Base-by-base conservation (phyloP, 64 coral and sea anemone genomes). In the Trachythela sp. region DNA sequence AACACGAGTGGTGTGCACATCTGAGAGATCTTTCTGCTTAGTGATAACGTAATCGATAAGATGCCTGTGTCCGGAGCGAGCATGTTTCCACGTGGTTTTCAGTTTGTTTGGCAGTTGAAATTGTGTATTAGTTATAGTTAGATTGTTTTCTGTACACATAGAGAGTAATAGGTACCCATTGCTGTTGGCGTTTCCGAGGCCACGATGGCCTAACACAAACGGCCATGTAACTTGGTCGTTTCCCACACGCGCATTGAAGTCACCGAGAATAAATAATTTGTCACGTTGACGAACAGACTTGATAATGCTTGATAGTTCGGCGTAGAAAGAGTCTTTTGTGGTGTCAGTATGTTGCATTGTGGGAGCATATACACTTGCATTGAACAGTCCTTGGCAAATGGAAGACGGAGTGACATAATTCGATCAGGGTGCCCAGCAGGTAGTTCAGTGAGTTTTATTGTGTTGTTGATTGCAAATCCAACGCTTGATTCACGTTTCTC, bases 231-330 rank as follows among this genome's bases (percentile, higher is more conserved):
- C n/a, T 8, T 3, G 40, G 36, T 84, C 51, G 2, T 4, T 90
- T 11, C 89, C 80, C 0, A 90, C 89, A 60, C 77, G 10, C 30
- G 89, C 89, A 17, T 90, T 90, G 80, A 85, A 85, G 83, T 90
- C 72, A 9, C 88, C 72, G 37, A 90, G 34, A 18, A 84, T 90
- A 6, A 84, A 45, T 35, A 84, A 75, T 24, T 90, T 90, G 77
- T 90, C 88, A 37, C 83, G 48, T 90, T 26, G 70, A 13, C 30
- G 54, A 11, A 87, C 49, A 1, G 49, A 10, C 49, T 20, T 10
- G 20, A 52, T 52, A 20, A 52, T 52, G 20, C 20, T 52, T 10
- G 13, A 15, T 15, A 52, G 49, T 20, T 52, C 13, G 13, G 20
- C 13, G n/a, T 85, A 85, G 84, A 49, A 85, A 8, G 36, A 13